Evolutionary conservation across 2,113 vertebrate species (phyloP).

Genomic region (Chitala chitala): DNA sequence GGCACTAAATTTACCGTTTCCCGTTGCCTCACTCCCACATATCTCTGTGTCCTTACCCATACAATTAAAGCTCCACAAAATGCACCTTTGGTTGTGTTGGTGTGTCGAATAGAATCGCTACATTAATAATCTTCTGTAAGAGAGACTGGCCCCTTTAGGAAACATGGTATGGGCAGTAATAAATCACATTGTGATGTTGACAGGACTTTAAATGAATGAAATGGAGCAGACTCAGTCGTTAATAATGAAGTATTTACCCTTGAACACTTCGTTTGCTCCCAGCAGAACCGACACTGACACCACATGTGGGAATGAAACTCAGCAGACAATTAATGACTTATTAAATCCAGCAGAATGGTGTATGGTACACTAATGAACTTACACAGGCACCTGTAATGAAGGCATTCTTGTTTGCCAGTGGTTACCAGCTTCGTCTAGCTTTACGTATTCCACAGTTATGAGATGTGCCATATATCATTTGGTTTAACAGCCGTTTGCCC

Average conservation of each 20-base stretch:
- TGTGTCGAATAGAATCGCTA: slow-evolving; percentile 35
- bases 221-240: neutral
- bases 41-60: slow-evolving; percentile 6
- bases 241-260: neutral
- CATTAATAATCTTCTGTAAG: slow-evolving; percentile 50
- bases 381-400: neutral
- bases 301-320: neutral
- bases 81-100: slow-evolving; percentile 24
- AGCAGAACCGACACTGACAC: slow-evolving; percentile 24
- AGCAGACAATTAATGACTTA: neutral
- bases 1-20: too few species aligned
- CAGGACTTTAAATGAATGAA: slow-evolving; percentile 47
- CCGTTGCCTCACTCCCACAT: too few species aligned
- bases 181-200: slow-evolving; percentile 52
- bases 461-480: neutral
- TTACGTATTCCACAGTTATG: neutral
- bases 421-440: neutral
- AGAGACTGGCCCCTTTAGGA: slow-evolving; percentile 41
- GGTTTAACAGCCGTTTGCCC: neutral
- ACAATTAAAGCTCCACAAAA: slow-evolving; percentile 5
- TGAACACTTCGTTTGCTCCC: neutral
- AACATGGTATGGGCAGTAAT: slow-evolving; percentile 43
- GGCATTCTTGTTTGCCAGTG: neutral
- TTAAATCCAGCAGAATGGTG: neutral
- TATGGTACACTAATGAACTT: neutral